Base-by-base conservation (phyloP, 2,797 vertebrate species). In the Aphelocoma californica region DNA sequence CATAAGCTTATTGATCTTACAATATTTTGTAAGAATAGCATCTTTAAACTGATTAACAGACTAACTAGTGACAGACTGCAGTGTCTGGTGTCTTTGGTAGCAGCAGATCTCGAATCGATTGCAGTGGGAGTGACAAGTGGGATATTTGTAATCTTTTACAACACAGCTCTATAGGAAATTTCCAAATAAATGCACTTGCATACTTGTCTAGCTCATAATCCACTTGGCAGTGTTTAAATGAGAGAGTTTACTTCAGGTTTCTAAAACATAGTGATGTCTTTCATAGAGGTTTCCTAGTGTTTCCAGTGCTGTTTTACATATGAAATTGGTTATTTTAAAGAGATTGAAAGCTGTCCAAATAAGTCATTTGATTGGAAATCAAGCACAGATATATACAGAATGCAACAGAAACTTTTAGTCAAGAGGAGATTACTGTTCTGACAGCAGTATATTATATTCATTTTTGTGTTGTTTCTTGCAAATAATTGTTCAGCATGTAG, bases 41-140 rank as follows among this genome's bases (percentile, higher is more conserved):
- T 92, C 75, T 92, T 97, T 82, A 95, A 97, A 92, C 57, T 83
- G 75, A 93, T 94, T 92, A 79, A 84, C 38, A 70, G 71, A 45
- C 69, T 51, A 51, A 82, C 67, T 86, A 82, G n/a, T 77, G 66
- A 88, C 81, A 95, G 89, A 89, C 25, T 47, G 67, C 26, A 42
- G 44, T 82, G 45, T 87, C 67, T 84, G 25, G 16, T 57, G 32
- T 44, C 58, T 90, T 86, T 53, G 44, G 29, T 16, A 75, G 34
- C 51, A 45, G 45, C 12, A 75, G 36, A 32, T 88, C n/a, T 60
- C 32, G 8, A 86, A 60, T 58, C 2, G 0, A 88, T 64, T 81
- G 18, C 53, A 67, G 72, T 77, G 71, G 69, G 94, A 96, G 44
- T 88, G 70, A 73, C 42, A 54, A 73, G 8, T 62, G 65, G 70